Evolutionary conservation across 1,140 invertebrate genomes (phyloP).

Genomic region (Bombus consobrinus): DNA sequence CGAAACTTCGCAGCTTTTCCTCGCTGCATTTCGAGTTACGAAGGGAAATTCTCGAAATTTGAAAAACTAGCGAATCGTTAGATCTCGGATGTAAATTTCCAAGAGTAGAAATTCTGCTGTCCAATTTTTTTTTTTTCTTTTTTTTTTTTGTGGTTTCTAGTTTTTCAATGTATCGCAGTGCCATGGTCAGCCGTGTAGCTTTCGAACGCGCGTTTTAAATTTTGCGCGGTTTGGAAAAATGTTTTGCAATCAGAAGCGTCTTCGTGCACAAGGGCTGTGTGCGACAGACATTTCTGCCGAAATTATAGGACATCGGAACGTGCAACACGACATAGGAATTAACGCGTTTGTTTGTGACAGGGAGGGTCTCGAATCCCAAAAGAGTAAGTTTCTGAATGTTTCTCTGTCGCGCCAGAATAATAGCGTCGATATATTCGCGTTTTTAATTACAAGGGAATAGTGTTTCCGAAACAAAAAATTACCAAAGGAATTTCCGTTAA

Average conservation of each 20-base stretch:
- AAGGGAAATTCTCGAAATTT: neutral
- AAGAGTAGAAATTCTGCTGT: neutral
- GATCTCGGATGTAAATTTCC: neutral
- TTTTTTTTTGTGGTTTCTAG: neutral
- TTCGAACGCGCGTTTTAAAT: neutral
- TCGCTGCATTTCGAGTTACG: neutral
- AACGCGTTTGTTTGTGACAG: neutral
- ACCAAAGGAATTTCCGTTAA: neutral
- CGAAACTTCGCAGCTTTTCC: neutral
- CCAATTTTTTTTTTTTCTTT: neutral
- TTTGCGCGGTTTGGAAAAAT: neutral
- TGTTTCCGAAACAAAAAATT: neutral
- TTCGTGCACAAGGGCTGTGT: neutral
- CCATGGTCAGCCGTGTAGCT: neutral
- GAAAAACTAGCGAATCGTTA: neutral
- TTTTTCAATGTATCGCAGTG: neutral
- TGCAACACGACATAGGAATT: neutral
- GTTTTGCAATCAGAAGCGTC: neutral
- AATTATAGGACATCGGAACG: conserved; percentile 6
- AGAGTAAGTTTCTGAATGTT: neutral
- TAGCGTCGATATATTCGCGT: neutral
- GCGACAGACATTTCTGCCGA: neutral
- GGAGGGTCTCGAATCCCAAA: neutral
- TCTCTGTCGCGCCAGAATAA: neutral
- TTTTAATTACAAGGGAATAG: neutral